Conservation (phyloP, 1,140 invertebrate genomes). For the Drosophila grimshawi region DNA sequence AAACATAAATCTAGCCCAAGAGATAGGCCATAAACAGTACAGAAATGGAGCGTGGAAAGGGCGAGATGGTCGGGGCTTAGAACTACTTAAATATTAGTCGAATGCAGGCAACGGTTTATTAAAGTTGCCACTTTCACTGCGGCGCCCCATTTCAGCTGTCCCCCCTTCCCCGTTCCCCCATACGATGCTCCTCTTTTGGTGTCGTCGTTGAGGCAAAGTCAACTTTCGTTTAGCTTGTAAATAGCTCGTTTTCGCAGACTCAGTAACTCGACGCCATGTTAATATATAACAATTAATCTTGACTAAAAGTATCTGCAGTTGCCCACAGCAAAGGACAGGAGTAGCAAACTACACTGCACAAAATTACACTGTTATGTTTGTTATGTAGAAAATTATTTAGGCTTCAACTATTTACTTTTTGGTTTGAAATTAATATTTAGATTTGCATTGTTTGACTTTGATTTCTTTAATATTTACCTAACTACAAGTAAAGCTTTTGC, state of each 20-base stretch:
- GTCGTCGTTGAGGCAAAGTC: slow-evolving; percentile 71
- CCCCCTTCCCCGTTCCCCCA: neutral
- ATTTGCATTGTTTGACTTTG: no score
- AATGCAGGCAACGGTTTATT: slow-evolving; percentile 20
- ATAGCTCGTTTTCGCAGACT: slow-evolving; percentile 84
- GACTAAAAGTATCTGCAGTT: slow-evolving; percentile 75
- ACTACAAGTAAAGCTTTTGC: no score
- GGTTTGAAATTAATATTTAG: no score
- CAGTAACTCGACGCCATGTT: slow-evolving; percentile 82
- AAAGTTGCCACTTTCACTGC: slow-evolving; percentile 24
- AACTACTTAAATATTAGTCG: slow-evolving; percentile 62
- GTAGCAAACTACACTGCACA: slow-evolving; percentile 7
- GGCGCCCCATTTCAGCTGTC: no score
- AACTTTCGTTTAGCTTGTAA: slow-evolving; percentile 84
- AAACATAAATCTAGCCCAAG: slow-evolving; percentile 71
- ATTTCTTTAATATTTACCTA: no score
- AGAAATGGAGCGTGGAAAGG: neutral
- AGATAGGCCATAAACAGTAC: slow-evolving; percentile 61
- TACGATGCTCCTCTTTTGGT: slow-evolving; percentile 12
- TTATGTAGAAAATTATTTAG: neutral
- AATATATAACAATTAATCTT: slow-evolving; percentile 84
- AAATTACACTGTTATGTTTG: neutral
- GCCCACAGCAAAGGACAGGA: slow-evolving; percentile 41
- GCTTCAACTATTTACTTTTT: no score
- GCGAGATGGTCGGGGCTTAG: neutral